Percentiles rank a stretch among this genome's conserved stretches.
Conservation (phyloP, 2,888 invertebrate species). For the Trachelus stipa region DNA sequence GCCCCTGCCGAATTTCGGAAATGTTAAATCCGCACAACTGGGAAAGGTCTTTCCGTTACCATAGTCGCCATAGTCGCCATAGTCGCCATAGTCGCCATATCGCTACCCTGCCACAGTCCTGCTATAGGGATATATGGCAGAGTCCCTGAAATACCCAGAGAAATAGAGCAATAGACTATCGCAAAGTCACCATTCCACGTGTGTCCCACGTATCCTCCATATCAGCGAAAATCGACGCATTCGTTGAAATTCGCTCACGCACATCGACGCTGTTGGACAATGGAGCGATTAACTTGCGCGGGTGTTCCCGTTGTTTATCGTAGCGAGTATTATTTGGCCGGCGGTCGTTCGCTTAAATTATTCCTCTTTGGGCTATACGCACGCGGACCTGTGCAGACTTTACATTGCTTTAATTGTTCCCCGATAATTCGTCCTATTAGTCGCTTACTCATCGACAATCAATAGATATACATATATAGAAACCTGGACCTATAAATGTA, state of each 20-base stretch:
- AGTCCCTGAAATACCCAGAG: background rate
- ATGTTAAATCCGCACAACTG: background rate
- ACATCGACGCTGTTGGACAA: slow-evolving; percentile 55
- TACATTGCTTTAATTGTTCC: slow-evolving; percentile 55
- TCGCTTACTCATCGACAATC: slow-evolving; percentile 19
- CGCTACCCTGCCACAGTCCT: no score
- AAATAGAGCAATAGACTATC: background rate
- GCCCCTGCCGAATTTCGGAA: background rate
- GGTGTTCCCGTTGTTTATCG: slow-evolving; percentile 56
- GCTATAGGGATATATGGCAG: no score
- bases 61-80: background rate
- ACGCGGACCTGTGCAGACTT: slow-evolving; percentile 40
- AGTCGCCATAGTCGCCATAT: background rate
- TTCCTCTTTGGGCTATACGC: slow-evolving; percentile 29
- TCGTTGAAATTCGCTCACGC: slow-evolving; percentile 48
- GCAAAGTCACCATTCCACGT: no score
- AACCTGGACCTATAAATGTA: background rate
- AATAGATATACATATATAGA: background rate
- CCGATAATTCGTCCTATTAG: slow-evolving; percentile 51
- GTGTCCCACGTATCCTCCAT: background rate
- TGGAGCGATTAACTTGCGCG: slow-evolving; percentile 61
- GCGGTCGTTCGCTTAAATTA: slow-evolving; percentile 59
- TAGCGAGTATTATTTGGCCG: slow-evolving; percentile 52
- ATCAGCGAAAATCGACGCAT: slow-evolving; percentile 4
- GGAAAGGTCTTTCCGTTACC: background rate